These are phyloP conservation scores for Chlorospingus flavigularis DNA, from an alignment of 2,797 vertebrate species.

Conservation along the genomic window DNA sequence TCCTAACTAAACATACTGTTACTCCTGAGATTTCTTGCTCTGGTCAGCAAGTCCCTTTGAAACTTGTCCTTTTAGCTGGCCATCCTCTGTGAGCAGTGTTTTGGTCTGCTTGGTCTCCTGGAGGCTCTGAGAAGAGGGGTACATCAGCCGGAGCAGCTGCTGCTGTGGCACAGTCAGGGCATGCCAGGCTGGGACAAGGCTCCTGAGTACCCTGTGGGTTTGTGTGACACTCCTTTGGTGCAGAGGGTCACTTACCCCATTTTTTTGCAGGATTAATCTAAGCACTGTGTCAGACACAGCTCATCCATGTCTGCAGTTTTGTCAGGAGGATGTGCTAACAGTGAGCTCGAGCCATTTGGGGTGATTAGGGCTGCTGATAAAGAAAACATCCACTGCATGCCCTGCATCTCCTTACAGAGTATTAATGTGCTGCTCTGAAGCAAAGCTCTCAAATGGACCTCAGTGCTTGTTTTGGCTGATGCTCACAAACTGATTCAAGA, in stretches of 20 bases:
- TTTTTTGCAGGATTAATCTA: neutral
- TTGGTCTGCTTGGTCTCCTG: neutral
- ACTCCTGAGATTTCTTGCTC: neutral
- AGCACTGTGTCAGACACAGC: neutral
- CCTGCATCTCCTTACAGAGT: slow-evolving; percentile 18
- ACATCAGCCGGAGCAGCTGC: neutral
- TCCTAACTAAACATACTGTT: neutral
- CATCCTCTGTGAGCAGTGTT: neutral
- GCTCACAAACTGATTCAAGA: slow-evolving; percentile 7
- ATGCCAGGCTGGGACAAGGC: neutral
- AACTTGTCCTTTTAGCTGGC: neutral
- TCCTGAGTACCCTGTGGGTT: neutral
- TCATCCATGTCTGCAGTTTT: neutral
- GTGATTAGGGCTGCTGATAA: neutral
- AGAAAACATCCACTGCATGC: neutral
- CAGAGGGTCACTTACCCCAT: neutral
- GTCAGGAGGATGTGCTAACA: neutral
- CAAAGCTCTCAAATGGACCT: neutral
- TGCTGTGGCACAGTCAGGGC: neutral
- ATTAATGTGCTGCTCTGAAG: slow-evolving; percentile 9
- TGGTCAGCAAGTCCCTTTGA: neutral
- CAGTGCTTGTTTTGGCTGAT: slow-evolving; percentile 23
- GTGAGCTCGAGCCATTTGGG: neutral
- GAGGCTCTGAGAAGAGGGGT: neutral
- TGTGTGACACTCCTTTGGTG: neutral